phyloP scores from a whole-genome alignment of 1,140 invertebrate species.

The Cydia amplana region DNA sequence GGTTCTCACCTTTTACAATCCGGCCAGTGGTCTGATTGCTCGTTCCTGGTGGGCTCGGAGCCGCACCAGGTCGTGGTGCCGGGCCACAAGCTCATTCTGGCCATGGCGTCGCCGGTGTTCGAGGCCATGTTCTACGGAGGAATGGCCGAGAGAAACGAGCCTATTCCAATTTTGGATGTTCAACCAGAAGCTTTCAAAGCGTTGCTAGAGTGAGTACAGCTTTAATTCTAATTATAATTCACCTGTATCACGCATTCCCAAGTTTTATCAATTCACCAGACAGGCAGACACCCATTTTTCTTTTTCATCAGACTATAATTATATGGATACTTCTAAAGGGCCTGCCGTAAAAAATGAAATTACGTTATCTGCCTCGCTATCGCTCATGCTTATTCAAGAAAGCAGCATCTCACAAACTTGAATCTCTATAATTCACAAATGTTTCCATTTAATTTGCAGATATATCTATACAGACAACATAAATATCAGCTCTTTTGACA shows the following conservation, averaged over 20 bases:
- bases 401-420: no score
- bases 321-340: no score
- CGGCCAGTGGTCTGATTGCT: slow-evolving; percentile 89
- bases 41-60: slow-evolving; percentile 90
- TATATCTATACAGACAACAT: slow-evolving; percentile 92
- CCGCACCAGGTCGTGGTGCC: slow-evolving; percentile 86
- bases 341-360: no score
- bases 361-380: no score
- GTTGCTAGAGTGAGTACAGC: slow-evolving; percentile 71
- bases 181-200: slow-evolving; percentile 91
- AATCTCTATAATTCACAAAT: background rate
- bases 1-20: slow-evolving; percentile 86
- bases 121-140: slow-evolving; percentile 89
- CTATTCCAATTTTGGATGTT: slow-evolving; percentile 89
- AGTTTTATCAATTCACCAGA: no score
- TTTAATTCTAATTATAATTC: background rate
- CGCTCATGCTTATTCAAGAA: no score
- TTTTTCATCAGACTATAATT: no score
- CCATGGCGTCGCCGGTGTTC: slow-evolving; percentile 91
- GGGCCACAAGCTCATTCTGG: slow-evolving; percentile 89
- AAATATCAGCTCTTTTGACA: slow-evolving; percentile 88
- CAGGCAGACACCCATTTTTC: no score
- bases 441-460: slow-evolving; percentile 65
- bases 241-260: no score
- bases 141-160: slow-evolving; percentile 85